Evolutionary conservation across 2,113 vertebrate species (phyloP), one percentile per base, ranked within the genome.

Genomic region (Chiloscyllium plagiosum): DNA sequence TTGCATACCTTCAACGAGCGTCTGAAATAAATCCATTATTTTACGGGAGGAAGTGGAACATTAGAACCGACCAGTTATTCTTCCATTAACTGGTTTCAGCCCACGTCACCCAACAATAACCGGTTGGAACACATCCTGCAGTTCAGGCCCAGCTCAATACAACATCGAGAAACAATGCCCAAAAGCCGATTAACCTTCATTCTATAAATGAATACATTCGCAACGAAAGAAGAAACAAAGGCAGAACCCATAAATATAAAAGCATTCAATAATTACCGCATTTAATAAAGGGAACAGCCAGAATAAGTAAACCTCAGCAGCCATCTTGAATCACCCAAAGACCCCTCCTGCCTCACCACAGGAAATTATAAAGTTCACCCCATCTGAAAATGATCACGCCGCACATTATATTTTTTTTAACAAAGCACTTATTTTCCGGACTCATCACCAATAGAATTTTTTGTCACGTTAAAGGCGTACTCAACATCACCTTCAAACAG

Each of bases 211-310:
- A 65, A 66, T 61, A 42, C 22, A 93, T 13, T 33, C 29, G 10
- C 22, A 65, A 61, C 20, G 65, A 86, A 50, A 19, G 24, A 3
- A 20, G 37, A 17, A 66, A 26, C 19, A 52, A 68, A 20, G 56
- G 29, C 8, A 20, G 47, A 6, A 15, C 10, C 8, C 72, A 78
- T 7, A 24, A 26, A 86, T 52, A 78, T 15, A 17, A 95, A 69
- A 6, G 0, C 70, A 24, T 15, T 95, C 7, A 95, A 95, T 24
- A 86, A 96, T 98, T 97, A 99, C 98, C 98, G 98, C 98, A 96
- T 98, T 98, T 96, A 98, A 96, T 26, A 98, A 94, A 50, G 98
- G 97, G 2, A 99, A 95, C 29, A 98, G 95, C 97, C 98, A 98
- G 52, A 98, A 96, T 68, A 97, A 83, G 6, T 97, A 97, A 19